Percentiles rank a stretch among this genome's conserved stretches.
These are phyloP conservation scores for Berghia stephanieae DNA, from an alignment of 1,140 invertebrate genomes.

Conservation along the genomic window DNA sequence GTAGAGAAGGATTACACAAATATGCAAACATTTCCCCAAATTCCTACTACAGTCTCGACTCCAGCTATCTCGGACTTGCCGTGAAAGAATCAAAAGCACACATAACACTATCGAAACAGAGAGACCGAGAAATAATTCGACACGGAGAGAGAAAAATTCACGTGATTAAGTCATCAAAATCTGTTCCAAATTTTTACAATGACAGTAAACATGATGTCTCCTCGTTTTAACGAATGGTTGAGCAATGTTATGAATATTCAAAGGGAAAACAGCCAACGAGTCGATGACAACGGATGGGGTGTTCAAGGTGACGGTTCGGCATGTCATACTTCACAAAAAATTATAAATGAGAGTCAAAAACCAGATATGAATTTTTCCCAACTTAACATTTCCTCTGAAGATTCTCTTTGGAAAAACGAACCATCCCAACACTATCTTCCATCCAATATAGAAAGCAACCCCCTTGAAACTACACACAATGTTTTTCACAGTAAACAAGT, in stretches of 20 bases:
- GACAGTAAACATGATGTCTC: neutral
- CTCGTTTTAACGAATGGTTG: constrained; percentile 34
- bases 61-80: too few species aligned
- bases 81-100: too few species aligned
- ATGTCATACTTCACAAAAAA: neutral
- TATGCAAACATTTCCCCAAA: too few species aligned
- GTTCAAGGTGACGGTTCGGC: neutral
- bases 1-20: too few species aligned
- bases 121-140: too few species aligned
- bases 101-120: too few species aligned
- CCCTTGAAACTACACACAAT: too few species aligned
- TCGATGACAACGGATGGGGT: neutral
- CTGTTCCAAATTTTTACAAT: neutral
- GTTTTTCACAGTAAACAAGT: too few species aligned
- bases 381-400: neutral
- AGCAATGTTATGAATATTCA: constrained; percentile 32
- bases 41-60: too few species aligned
- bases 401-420: neutral
- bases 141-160: constrained; percentile 15
- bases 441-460: too few species aligned
- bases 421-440: neutral
- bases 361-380: neutral
- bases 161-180: neutral
- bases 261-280: neutral
- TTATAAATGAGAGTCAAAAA: neutral